Evolutionary conservation across 2,888 invertebrate species (phyloP), one percentile per base, ranked within the genome.

Genomic region (Melipona beecheii): DNA sequence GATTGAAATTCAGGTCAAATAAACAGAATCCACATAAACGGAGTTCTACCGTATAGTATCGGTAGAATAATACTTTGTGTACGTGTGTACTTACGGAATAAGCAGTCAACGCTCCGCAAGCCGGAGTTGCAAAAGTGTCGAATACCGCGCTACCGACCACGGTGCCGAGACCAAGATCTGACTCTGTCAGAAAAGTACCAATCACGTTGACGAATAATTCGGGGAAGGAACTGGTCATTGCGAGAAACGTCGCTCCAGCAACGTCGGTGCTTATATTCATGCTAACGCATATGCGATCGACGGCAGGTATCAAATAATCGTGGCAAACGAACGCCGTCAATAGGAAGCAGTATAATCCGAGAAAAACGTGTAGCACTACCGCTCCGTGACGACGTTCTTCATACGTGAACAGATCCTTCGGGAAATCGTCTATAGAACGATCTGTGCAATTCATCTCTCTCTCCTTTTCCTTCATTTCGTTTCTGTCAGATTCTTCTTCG

Each of bases 211-310:
- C 98, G 94, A 99, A 99, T 85, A 99, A 96, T 95, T 99, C 99
- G 0, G 99, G 99, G 86, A 98, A 97, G 24, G 98, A 98, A 1
- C 99, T 99, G 5, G 99, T 99, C 0, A 98, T 97, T 0, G 99
- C 97, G 98, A 99, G 98, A 91, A 99, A 99, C 0, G 99, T 99
- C 4, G 99, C 99, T 0, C 99, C 99, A 0, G 99, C 99, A 21
- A 99, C 98, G 95, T 99, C 98, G 95, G 97, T 94, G 36, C 97
- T 96, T 91, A 97, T 95, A 90, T 97, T 96, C 64, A 97, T 94
- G 94, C 97, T 97, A 86, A 97, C 96, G 92, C 98, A 98, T 87
- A 99, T 98, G 81, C 97, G 96, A 94, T 98, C 98, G 19, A 99
- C 97, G 19, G 98, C 97, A 0, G 99, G 98, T 60, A 99, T 96